A percentile compares a stretch with the other conserved stretches of the same genome.
phyloP scores from a whole-genome alignment of 2,888 invertebrate species.

The Ephialtes manifestator region DNA sequence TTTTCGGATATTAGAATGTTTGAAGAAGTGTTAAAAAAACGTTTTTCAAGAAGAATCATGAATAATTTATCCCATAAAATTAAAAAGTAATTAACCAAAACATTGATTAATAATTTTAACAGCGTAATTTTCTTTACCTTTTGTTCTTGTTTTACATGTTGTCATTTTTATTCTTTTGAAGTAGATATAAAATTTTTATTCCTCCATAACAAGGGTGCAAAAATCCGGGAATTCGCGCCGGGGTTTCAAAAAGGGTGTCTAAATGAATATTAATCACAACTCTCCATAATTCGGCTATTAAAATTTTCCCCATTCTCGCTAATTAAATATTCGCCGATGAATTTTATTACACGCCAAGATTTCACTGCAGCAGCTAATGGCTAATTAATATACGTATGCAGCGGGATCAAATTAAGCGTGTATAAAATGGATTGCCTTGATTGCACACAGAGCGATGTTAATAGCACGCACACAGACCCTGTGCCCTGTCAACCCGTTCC shows the following conservation, averaged over 20 bases:
- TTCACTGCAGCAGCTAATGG: slow-evolving; percentile 11
- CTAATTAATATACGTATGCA: slow-evolving; percentile 10
- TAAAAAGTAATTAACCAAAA: background rate
- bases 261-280: background rate
- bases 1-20: background rate
- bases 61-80: background rate
- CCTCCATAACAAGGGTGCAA: background rate
- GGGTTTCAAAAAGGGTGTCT: background rate
- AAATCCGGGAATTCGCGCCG: background rate
- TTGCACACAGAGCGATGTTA: slow-evolving; percentile 51
- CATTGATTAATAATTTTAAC: background rate
- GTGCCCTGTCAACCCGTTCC: background rate
- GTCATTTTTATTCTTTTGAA: too few relatives aligned
- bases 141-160: background rate
- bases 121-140: background rate
- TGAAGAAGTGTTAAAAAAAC: background rate
- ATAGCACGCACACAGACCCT: slow-evolving; percentile 19
- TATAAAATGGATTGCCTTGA: slow-evolving; percentile 51
- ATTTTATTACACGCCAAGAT: background rate
- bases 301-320: background rate
- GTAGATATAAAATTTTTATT: background rate
- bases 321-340: background rate
- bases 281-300: background rate
- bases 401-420: slow-evolving; percentile 25
- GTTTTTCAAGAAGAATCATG: too few relatives aligned